phyloP scores from a whole-genome alignment of 2,113 vertebrate species.

The Siphamia tubifer region DNA sequence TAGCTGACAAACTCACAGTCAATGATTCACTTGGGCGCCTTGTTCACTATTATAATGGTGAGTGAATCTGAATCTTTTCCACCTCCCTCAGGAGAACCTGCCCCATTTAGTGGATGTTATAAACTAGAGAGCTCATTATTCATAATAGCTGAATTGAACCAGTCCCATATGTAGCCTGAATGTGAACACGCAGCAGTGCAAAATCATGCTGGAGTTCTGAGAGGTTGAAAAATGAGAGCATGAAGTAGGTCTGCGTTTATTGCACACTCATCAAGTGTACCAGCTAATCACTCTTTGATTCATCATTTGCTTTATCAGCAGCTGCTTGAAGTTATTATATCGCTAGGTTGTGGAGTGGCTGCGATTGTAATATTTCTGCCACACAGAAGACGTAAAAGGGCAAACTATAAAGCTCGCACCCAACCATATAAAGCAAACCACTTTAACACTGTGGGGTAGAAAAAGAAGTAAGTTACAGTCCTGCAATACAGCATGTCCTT shows the following conservation, averaged over 20 bases:
- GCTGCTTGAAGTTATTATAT: slow-evolving; percentile 30
- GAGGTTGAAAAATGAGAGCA: slow-evolving; percentile 30
- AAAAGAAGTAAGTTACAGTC: slow-evolving; percentile 17
- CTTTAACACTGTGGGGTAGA: slow-evolving; percentile 6
- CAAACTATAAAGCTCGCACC: neutral
- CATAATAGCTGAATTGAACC: slow-evolving; percentile 47
- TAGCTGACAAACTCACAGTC: neutral
- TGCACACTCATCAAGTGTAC: slow-evolving; percentile 31
- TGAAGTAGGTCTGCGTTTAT: slow-evolving; percentile 1
- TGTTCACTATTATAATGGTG: neutral
- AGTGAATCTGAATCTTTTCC: slow-evolving; percentile 36
- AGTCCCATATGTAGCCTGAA: slow-evolving; percentile 28
- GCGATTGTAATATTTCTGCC: slow-evolving; percentile 13
- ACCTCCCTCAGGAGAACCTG: slow-evolving; percentile 14
- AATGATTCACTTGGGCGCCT: neutral
- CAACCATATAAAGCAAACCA: slow-evolving; percentile 3
- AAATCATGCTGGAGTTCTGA: slow-evolving; percentile 18
- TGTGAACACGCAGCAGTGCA: slow-evolving; percentile 35
- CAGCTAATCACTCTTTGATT: slow-evolving; percentile 44
- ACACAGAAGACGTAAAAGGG: neutral
- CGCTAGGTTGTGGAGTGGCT: neutral
- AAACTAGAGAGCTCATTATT: slow-evolving; percentile 59
- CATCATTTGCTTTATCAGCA: slow-evolving; percentile 34
- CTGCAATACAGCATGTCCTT: slow-evolving; percentile 28
- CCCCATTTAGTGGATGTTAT: slow-evolving; percentile 36